These are phyloP conservation scores for Chelmon rostratus DNA, from an alignment of 2,797 vertebrate species.

Conservation along the genomic window DNA sequence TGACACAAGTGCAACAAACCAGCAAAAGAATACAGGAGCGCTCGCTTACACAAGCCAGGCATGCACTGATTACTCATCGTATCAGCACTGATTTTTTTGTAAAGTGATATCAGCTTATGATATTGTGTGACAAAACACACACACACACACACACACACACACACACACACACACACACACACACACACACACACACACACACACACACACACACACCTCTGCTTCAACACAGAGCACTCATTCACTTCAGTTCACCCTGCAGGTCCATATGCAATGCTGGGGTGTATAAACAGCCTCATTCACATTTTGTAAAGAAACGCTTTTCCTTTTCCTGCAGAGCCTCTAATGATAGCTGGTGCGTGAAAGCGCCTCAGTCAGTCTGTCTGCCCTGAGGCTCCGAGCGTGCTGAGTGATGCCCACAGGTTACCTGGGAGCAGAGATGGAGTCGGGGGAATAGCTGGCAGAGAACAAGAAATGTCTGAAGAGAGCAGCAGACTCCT, in stretches of 20 bases:
- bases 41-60: background rate
- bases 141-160: too few species aligned
- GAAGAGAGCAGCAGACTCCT: conserved; percentile 37
- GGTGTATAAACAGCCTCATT: conserved; percentile 56
- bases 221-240: conserved; percentile 24
- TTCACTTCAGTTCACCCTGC: conserved; percentile 40
- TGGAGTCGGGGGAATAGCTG: background rate
- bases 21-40: background rate
- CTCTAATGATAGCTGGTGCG: conserved; percentile 33
- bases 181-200: too few species aligned
- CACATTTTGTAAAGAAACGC: conserved; percentile 23
- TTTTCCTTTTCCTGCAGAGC: conserved; percentile 64
- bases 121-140: too few species aligned
- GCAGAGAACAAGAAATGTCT: background rate
- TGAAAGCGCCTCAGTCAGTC: conserved; percentile 35
- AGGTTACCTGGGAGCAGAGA: conserved; percentile 33
- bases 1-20: background rate
- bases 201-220: background rate
- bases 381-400: conserved; percentile 18
- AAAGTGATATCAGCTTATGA: background rate
- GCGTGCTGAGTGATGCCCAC: conserved; percentile 33
- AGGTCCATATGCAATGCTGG: conserved; percentile 22
- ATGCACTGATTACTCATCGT: background rate
- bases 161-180: background rate
- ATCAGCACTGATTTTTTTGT: fast-evolving